phyloP scores from a whole-genome alignment of 2,797 vertebrate species.

The Hydrolagus colliei region DNA sequence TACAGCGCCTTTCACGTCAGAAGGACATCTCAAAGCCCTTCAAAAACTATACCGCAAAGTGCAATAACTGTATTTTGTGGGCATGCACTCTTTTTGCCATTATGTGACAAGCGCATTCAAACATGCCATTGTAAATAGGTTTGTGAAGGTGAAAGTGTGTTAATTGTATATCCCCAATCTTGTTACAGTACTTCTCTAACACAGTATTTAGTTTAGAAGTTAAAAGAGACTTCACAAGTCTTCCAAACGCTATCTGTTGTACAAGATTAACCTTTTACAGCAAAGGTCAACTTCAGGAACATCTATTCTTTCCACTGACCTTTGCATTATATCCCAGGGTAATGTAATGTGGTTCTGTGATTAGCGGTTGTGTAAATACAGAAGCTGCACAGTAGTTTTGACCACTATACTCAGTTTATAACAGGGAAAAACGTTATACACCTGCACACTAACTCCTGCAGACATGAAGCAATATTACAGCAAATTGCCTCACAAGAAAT shows the following conservation, averaged over 20 bases:
- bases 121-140: not conserved
- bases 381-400: not conserved
- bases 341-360: not conserved
- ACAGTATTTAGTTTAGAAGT: not conserved
- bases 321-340: conserved; percentile 4
- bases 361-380: not conserved
- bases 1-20: no score
- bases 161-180: not conserved
- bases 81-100: not conserved
- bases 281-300: not conserved
- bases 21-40: no score
- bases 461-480: not conserved
- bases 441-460: not conserved
- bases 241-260: not conserved
- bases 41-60: no score
- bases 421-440: not conserved
- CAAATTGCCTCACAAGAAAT: not conserved
- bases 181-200: not conserved
- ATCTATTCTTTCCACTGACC: not conserved
- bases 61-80: no score
- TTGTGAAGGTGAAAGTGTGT: not conserved
- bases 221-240: not conserved
- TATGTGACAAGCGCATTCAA: not conserved
- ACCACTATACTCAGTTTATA: not conserved
- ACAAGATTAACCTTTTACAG: not conserved